A percentile compares a stretch with the other conserved stretches of the same genome.
Conservation (phyloP, 2,888 invertebrate genomes). For the Amphipoea oculea region DNA sequence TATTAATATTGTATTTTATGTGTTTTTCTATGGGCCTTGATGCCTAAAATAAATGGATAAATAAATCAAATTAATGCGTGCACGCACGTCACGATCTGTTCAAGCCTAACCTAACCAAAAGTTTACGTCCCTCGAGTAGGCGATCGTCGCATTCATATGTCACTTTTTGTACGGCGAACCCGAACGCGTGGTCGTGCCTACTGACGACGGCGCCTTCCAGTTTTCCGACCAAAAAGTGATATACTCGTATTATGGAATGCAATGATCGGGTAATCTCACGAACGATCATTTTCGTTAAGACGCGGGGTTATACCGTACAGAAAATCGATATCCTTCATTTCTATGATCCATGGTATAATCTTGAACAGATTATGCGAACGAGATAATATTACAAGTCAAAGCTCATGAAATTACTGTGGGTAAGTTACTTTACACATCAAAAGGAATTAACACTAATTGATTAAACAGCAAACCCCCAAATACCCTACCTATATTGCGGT, state of each 20-base stretch:
- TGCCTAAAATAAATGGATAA: too few relatives aligned
- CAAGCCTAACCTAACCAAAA: neutral
- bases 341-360: constrained; percentile 16
- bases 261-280: neutral
- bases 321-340: neutral
- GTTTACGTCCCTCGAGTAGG: too few relatives aligned
- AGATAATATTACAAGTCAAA: constrained; percentile 33
- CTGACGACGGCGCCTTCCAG: neutral
- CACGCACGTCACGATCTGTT: neutral
- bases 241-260: too few relatives aligned
- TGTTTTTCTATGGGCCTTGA: too few relatives aligned
- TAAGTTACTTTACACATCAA: constrained; percentile 17
- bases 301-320: neutral
- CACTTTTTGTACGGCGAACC: neutral
- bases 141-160: neutral
- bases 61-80: too few relatives aligned
- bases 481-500: neutral
- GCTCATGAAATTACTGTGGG: constrained; percentile 22
- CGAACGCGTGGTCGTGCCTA: neutral
- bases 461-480: neutral
- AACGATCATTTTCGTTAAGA: neutral
- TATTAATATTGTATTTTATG: too few relatives aligned
- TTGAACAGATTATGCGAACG: neutral
- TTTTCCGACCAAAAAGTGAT: neutral
- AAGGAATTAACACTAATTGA: constrained; percentile 2